Conservation (phyloP, 2,113 vertebrate species). For the Tursiops truncatus region DNA sequence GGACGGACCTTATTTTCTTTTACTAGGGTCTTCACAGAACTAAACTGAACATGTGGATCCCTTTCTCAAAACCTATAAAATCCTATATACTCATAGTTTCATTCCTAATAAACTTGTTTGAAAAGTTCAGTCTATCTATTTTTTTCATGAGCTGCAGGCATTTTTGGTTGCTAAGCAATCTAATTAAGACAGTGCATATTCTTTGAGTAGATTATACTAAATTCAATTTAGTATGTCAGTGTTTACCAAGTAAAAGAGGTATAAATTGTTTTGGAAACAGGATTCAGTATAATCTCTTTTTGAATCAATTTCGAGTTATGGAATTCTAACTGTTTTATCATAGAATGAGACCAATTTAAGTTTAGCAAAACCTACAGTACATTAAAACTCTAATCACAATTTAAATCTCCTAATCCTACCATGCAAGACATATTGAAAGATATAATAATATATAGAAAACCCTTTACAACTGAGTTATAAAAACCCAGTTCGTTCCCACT, state of each 20-base stretch:
- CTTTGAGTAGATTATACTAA: constrained; percentile 65
- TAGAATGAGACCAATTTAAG: constrained; percentile 12
- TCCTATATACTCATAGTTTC: not conserved
- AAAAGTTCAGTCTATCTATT: constrained; percentile 46
- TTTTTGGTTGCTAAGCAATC: constrained; percentile 72
- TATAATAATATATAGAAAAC: not conserved
- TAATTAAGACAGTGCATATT: constrained; percentile 48
- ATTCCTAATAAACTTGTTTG: constrained; percentile 52
- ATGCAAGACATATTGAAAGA: not conserved
- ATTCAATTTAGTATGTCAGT: constrained; percentile 60
- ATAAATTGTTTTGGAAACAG: constrained; percentile 60
- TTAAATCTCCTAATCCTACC: not conserved
- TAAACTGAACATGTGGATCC: not conserved
- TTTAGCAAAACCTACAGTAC: constrained; percentile 54
- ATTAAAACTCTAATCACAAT: not conserved
- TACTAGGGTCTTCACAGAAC: not conserved
- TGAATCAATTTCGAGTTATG: constrained; percentile 32
- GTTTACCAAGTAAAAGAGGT: constrained; percentile 58
- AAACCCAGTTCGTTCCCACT: not conserved
- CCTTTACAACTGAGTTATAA: not conserved
- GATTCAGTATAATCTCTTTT: constrained; percentile 63
- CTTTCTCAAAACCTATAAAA: constrained; percentile 46
- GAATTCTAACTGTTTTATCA: constrained; percentile 23
- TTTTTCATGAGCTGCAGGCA: constrained; percentile 39
- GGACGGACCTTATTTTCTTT: constrained; percentile 51